These are phyloP conservation scores for Rhinella marina DNA, from an alignment of 2,797 vertebrate genomes.

Conservation along the genomic window DNA sequence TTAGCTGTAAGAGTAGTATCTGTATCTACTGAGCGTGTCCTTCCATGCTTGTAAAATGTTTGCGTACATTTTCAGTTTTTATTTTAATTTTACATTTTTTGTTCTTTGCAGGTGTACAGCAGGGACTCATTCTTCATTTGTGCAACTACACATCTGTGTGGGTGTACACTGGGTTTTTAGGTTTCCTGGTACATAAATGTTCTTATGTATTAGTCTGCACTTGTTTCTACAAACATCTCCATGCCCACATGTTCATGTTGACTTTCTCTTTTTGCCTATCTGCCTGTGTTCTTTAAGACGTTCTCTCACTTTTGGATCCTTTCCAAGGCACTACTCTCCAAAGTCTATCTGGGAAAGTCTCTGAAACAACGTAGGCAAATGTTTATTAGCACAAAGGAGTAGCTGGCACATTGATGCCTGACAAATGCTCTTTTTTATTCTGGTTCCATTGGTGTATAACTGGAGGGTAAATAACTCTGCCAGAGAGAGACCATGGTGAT, in stretches of 20 bases:
- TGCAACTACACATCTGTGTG: conserved; percentile 3
- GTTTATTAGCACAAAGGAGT: conserved; percentile 67
- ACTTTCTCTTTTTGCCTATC: conserved; percentile 18
- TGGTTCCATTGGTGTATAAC: conserved; percentile 69
- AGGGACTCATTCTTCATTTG: neutral
- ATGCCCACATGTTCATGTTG: conserved; percentile 39
- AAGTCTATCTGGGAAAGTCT: conserved; percentile 42
- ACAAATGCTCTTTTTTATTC: conserved; percentile 64
- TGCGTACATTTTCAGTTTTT: neutral
- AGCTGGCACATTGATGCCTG: conserved; percentile 66
- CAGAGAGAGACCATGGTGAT: conserved; percentile 44
- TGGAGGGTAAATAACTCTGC: conserved; percentile 71
- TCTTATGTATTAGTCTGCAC: conserved; percentile 53
- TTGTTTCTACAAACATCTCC: conserved; percentile 15
- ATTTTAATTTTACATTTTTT: conserved; percentile 12
- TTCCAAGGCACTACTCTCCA: conserved; percentile 62
- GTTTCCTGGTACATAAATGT: conserved; percentile 26
- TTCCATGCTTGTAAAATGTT: conserved; percentile 39
- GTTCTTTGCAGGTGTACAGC: neutral
- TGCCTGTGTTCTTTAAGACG: conserved; percentile 18
- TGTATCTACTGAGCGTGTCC: conserved; percentile 26
- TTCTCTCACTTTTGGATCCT: conserved; percentile 47
- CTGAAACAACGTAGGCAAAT: neutral
- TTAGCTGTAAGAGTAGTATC: conserved; percentile 12
- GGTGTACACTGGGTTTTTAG: neutral